phyloP scores from a whole-genome alignment of 2,888 invertebrate genomes.

The Petrolisthes cinctipes region DNA sequence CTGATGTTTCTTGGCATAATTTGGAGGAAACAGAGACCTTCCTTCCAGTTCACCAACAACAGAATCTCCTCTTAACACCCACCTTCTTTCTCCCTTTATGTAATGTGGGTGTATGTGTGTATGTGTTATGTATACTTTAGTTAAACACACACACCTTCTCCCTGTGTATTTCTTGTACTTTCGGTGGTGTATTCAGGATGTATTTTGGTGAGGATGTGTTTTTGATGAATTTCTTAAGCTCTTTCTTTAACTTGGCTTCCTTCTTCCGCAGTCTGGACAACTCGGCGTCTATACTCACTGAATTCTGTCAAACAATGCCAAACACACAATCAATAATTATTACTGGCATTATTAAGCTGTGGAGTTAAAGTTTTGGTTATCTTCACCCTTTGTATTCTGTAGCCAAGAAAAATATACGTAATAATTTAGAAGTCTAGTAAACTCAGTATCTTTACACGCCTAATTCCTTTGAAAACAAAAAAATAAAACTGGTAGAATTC shows the following conservation, averaged over 20 bases:
- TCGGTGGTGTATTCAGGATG: constrained; percentile 22
- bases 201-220: constrained; percentile 12
- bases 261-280: constrained; percentile 37
- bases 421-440: not conserved
- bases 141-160: constrained; percentile 21
- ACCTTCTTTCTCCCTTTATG: too few relatives aligned
- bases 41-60: too few relatives aligned
- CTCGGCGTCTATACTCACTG: constrained; percentile 35
- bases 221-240: constrained; percentile 24
- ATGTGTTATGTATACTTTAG: too few relatives aligned
- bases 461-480: too few relatives aligned
- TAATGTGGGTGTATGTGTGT: too few relatives aligned
- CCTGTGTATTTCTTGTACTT: constrained; percentile 32
- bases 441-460: too few relatives aligned
- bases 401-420: not conserved
- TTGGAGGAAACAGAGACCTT: too few relatives aligned
- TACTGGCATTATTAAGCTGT: not conserved
- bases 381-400: not conserved
- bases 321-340: too few relatives aligned
- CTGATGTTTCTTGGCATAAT: too few relatives aligned
- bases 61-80: too few relatives aligned
- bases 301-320: constrained; percentile 12
- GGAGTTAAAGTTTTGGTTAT: not conserved
- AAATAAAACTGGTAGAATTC: too few relatives aligned
- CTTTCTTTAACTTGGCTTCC: constrained; percentile 28